phyloP scores from a whole-genome alignment of 2,797 vertebrate species.

The Sciaenops ocellatus region DNA sequence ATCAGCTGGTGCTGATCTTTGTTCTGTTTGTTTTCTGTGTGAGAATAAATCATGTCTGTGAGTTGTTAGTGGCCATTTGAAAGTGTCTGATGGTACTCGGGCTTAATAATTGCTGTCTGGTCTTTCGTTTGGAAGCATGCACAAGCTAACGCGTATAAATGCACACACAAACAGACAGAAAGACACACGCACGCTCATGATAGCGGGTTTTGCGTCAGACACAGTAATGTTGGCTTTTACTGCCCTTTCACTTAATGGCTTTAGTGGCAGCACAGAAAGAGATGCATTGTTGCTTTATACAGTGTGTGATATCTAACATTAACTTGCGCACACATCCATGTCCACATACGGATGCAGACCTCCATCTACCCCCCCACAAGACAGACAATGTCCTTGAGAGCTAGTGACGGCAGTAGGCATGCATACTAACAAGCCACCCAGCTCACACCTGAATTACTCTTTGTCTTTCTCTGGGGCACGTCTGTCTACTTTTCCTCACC shows the following conservation, averaged over 20 bases:
- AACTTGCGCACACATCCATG: slow-evolving; percentile 28
- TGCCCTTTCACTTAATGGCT: slow-evolving; percentile 62
- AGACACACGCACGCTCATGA: slow-evolving; percentile 30
- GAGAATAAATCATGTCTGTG: slow-evolving; percentile 53
- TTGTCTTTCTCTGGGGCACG: slow-evolving; percentile 22
- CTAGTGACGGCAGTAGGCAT: slow-evolving; percentile 56
- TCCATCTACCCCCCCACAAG: slow-evolving; percentile 28
- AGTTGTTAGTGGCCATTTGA: slow-evolving; percentile 59
- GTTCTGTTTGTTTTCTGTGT: slow-evolving; percentile 43
- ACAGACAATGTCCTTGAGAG: slow-evolving; percentile 69
- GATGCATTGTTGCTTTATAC: slow-evolving; percentile 34
- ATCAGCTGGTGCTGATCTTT: slow-evolving; percentile 40
- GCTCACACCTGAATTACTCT: slow-evolving; percentile 58
- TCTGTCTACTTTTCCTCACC: slow-evolving; percentile 26
- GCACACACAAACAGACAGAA: slow-evolving; percentile 19
- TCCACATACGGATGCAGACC: slow-evolving; percentile 50
- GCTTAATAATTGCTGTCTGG: slow-evolving; percentile 64
- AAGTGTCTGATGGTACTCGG: slow-evolving; percentile 52
- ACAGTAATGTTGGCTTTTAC: slow-evolving; percentile 58
- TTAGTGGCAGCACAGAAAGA: slow-evolving; percentile 16
- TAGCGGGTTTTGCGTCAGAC: slow-evolving; percentile 49
- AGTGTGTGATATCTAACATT: slow-evolving; percentile 34
- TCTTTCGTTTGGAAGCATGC: slow-evolving; percentile 49
- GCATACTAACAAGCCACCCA: slow-evolving; percentile 70
- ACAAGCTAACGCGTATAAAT: slow-evolving; percentile 30